phyloP scores from a whole-genome alignment of 2,888 invertebrate genomes.

The Uropetala carovei region DNA sequence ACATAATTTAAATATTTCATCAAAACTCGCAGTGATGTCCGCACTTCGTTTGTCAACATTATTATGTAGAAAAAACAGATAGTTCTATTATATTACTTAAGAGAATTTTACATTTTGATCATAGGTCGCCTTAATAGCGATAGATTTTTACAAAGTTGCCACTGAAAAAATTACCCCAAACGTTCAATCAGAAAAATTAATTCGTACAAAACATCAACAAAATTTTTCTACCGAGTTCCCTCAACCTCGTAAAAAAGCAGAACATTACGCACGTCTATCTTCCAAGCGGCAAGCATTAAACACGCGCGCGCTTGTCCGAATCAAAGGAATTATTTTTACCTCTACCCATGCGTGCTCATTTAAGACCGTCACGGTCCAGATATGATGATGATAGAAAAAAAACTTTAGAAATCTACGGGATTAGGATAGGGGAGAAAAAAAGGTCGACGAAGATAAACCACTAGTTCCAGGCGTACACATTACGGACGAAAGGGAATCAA shows the following conservation, averaged over 20 bases:
- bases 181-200: too few species aligned
- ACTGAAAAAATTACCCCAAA: too few species aligned
- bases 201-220: too few species aligned
- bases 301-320: not conserved
- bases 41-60: too few species aligned
- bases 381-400: conserved; percentile 13
- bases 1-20: too few species aligned
- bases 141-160: too few species aligned
- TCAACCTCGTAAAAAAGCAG: not conserved
- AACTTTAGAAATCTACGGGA: not conserved
- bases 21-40: too few species aligned
- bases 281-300: not conserved
- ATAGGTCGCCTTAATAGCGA: too few species aligned
- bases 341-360: not conserved
- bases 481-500: not conserved
- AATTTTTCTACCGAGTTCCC: not conserved
- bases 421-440: conserved; percentile 9
- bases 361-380: not conserved
- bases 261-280: not conserved
- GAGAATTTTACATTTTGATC: too few species aligned
- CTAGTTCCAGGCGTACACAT: not conserved
- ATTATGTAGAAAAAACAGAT: too few species aligned
- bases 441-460: not conserved
- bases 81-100: too few species aligned
- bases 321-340: not conserved